Conservation (phyloP, 2,797 vertebrate species). For the Anabacerthia variegaticeps region DNA sequence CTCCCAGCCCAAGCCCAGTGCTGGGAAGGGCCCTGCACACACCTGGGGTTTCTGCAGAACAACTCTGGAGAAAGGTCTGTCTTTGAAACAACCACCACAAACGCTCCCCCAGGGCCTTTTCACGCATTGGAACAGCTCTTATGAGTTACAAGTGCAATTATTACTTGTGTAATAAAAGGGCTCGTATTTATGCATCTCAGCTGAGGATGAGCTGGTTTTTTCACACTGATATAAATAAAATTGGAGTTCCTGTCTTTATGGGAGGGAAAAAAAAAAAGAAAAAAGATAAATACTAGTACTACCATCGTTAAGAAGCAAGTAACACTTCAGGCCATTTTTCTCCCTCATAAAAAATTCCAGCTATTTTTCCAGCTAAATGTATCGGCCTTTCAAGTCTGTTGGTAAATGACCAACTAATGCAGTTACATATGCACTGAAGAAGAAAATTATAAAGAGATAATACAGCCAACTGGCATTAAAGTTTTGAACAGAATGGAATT, state of each 20-base stretch:
- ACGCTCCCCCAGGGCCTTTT: background rate
- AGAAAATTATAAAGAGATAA: conserved; percentile 51
- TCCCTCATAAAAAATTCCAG: background rate
- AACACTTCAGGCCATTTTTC: background rate
- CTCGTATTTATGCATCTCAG: background rate
- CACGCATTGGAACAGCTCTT: background rate
- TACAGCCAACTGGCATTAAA: conserved; percentile 45
- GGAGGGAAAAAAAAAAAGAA: background rate
- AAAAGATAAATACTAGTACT: background rate
- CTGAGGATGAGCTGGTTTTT: background rate
- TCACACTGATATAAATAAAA: background rate
- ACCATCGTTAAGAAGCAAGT: background rate
- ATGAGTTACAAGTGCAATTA: background rate
- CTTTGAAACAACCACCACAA: background rate
- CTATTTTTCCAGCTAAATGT: background rate
- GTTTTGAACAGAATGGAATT: conserved; percentile 16
- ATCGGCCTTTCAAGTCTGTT: conserved; percentile 18
- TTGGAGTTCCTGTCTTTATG: background rate
- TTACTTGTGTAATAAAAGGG: background rate
- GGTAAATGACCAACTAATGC: conserved; percentile 51
- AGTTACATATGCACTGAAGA: conserved; percentile 1
- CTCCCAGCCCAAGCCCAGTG: fast-evolving
- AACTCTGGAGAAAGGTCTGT: background rate
- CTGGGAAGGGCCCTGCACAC: too few species aligned
- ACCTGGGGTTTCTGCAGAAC: background rate